Base-by-base conservation (phyloP, 2,113 vertebrate species). In the Pachyramphus minor region DNA sequence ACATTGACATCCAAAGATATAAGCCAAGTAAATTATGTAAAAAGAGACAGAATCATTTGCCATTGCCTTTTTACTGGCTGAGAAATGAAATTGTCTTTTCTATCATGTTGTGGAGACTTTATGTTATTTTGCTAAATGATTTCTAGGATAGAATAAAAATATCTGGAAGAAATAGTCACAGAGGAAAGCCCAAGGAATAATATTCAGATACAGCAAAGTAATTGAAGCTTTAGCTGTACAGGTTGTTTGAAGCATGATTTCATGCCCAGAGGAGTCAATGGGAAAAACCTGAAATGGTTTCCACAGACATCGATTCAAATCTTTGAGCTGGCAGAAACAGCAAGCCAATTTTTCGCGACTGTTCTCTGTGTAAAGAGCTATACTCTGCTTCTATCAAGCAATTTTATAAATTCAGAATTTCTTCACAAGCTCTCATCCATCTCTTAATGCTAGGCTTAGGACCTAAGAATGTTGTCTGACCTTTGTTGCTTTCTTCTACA, bases 171-270 rank as follows among this genome's bases (percentile, higher is more conserved):
- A 96, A 91, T 58, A 95, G 86, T 76, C 8, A 1, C 84, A 91
- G 63, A 83, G 68, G 55, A 94, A 66, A 74, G 62, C 84, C 77
- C 69, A 85, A 94, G 86, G 79, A 72, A 80, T 94, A 73, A 85
- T 91, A 81, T 94, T 92, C 74, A 90, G 84, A 77, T 94, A 80
- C 45, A 83, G 59, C 25, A 67, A 84, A 84, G 83, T 93, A 94
- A 84, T 84, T 91, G 66, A 74, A 87, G 58, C 58, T 89, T 79
- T 76, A 89, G 71, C 63, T 68, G 2, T 79, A 30, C 16, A 55
- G 58, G 45, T 84, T 85, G 62, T 91, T 89, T 91, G 87, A 94
- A 90, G 86, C 35, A 6, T 63, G 50, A 80, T 93, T 93, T 87
- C 41, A 44, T 93, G 84, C 73, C 80, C 85, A 94, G 59, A 95